Percentiles rank a stretch among this genome's conserved stretches.
Evolutionary conservation across 2,113 vertebrate genomes (phyloP).

Genomic region (Eira barbara): DNA sequence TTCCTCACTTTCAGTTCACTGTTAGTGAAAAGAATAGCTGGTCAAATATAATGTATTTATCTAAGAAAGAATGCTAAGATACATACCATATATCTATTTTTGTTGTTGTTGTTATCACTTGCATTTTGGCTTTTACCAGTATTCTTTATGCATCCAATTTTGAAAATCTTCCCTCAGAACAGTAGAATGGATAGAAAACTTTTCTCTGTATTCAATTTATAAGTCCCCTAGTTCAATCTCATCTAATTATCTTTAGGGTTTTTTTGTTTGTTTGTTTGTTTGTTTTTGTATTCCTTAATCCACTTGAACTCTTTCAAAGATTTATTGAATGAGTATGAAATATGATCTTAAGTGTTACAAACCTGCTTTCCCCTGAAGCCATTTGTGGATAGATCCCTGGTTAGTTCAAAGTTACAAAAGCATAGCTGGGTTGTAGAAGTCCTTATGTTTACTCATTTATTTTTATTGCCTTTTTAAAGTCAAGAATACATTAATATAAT

Average conservation of each 20-base stretch:
- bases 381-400: neutral
- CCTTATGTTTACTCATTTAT: neutral
- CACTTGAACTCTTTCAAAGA: neutral
- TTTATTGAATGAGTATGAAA: neutral
- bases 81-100: neutral
- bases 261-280: neutral
- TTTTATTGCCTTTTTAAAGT: neutral
- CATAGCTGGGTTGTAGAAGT: neutral
- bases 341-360: neutral
- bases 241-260: neutral
- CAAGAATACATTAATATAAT: neutral
- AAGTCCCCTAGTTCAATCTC: neutral
- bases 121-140: neutral
- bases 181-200: neutral
- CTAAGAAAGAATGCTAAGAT: neutral
- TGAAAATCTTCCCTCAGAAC: neutral
- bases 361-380: neutral
- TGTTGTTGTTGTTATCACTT: neutral
- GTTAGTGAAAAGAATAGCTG: neutral
- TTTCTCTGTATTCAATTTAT: neutral
- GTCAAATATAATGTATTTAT: neutral
- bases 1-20: neutral
- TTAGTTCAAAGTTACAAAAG: neutral
- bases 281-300: neutral
- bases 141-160: neutral